These are phyloP conservation scores for Caenorhabditis becei DNA, from an alignment of 2,888 invertebrate species.

Conservation along the genomic window DNA sequence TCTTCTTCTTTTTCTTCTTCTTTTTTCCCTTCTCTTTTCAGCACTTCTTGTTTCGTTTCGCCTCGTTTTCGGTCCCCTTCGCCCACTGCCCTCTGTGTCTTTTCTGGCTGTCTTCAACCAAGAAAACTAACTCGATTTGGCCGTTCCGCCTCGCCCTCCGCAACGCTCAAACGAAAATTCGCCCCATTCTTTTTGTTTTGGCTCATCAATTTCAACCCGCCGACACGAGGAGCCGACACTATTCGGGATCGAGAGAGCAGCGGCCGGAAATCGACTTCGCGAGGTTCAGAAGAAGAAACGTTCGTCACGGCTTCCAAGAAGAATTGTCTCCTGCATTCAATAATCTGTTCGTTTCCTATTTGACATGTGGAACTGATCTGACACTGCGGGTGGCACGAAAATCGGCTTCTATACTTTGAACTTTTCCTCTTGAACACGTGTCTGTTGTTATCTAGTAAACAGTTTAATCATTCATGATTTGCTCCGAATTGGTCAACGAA, in stretches of 20 bases:
- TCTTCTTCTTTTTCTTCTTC: slow-evolving; percentile 15
- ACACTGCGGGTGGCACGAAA: too few relatives aligned
- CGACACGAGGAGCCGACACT: background rate
- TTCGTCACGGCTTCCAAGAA: too few relatives aligned
- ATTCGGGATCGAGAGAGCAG: slow-evolving; percentile 21
- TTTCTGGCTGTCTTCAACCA: slow-evolving; percentile 9
- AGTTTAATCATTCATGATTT: too few relatives aligned
- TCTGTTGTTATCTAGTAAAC: too few relatives aligned
- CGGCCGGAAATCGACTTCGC: background rate
- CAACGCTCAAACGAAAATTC: background rate
- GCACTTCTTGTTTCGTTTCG: background rate
- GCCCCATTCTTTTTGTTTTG: slow-evolving; percentile 41
- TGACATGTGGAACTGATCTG: slow-evolving; percentile 1
- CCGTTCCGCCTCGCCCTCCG: slow-evolving; percentile 36
- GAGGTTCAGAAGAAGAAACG: too few relatives aligned
- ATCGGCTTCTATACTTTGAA: too few relatives aligned
- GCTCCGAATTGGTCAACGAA: too few relatives aligned
- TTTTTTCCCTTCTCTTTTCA: slow-evolving; percentile 4
- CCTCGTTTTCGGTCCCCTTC: slow-evolving; percentile 17
- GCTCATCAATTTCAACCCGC: slow-evolving; percentile 47
- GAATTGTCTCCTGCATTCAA: too few relatives aligned
- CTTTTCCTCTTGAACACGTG: too few relatives aligned
- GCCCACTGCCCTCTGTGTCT: slow-evolving; percentile 40
- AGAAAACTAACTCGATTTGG: slow-evolving; percentile 60
- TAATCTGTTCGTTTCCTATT: too few relatives aligned